These are phyloP conservation scores for Ctenoplectra terminalis DNA, from an alignment of 1,140 invertebrate genomes.

Conservation along the genomic window DNA sequence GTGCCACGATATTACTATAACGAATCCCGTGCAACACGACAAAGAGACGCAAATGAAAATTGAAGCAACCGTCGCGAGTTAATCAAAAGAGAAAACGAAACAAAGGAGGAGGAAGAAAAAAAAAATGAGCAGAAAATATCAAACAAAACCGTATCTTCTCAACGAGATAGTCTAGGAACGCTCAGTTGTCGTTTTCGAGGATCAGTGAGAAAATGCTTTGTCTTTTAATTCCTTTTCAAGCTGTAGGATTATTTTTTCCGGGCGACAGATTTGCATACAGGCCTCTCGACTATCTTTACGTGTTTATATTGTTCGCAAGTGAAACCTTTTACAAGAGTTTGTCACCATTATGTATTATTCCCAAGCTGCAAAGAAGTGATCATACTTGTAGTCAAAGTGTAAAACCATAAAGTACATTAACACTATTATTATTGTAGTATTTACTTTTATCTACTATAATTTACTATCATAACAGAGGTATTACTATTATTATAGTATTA, in stretches of 20 bases:
- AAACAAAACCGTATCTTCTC: not conserved
- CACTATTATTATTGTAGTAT: no score
- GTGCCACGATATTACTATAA: not conserved
- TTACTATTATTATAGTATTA: no score
- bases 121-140: not conserved
- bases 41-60: conserved; percentile 38
- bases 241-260: conserved; percentile 14
- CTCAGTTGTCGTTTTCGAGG: not conserved
- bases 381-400: no score
- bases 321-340: not conserved
- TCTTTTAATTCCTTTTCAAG: conserved; percentile 31
- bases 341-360: not conserved
- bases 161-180: not conserved
- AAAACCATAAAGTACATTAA: no score
- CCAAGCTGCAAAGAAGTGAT: not conserved
- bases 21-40: not conserved
- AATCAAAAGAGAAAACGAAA: not conserved
- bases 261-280: not conserved
- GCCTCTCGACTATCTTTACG: not conserved
- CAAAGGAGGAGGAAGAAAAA: not conserved
- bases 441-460: no score
- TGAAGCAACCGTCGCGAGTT: conserved; percentile 8
- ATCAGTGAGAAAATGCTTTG: conserved; percentile 12
- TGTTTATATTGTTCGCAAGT: not conserved
- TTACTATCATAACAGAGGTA: no score